phyloP scores from a whole-genome alignment of 2,113 vertebrate genomes.

The Vanacampus margaritifer region DNA sequence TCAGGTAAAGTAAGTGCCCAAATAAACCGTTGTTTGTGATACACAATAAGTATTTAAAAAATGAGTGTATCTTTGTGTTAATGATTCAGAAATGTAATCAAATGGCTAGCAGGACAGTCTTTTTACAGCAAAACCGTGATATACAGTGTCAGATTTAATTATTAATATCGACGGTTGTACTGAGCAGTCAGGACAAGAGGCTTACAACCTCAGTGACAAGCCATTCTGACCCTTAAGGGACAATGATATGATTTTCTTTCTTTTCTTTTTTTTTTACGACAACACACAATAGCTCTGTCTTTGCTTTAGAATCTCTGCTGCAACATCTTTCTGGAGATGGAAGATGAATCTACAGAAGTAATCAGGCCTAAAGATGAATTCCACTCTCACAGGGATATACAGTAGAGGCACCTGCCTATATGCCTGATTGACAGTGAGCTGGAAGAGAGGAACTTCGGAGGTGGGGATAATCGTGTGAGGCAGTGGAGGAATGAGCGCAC shows the following conservation, averaged over 20 bases:
- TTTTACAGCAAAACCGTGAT: not conserved
- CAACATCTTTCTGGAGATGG: not conserved
- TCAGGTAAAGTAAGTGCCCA: too few relatives aligned
- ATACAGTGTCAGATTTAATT: not conserved
- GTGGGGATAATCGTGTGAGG: not conserved
- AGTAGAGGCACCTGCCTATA: conserved; percentile 14
- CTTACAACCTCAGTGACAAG: not conserved
- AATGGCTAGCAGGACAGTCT: too few relatives aligned
- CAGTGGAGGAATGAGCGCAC: not conserved
- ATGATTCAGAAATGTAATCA: too few relatives aligned
- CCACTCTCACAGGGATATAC: conserved; percentile 43
- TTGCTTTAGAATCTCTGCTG: not conserved
- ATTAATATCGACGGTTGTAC: not conserved
- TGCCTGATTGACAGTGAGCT: conserved; percentile 51
- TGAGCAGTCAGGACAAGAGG: not conserved
- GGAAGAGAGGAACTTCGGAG: conserved; percentile 27
- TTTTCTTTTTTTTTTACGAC: not conserved
- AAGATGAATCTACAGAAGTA: not conserved
- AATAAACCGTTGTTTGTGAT: too few relatives aligned
- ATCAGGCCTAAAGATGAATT: conserved; percentile 28
- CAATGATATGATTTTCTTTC: not conserved
- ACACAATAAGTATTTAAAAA: too few relatives aligned
- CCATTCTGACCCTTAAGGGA: not conserved
- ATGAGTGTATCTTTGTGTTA: too few relatives aligned
- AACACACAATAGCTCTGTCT: not conserved